Conservation (phyloP, 1,140 invertebrate species). For the Popillia japonica region DNA sequence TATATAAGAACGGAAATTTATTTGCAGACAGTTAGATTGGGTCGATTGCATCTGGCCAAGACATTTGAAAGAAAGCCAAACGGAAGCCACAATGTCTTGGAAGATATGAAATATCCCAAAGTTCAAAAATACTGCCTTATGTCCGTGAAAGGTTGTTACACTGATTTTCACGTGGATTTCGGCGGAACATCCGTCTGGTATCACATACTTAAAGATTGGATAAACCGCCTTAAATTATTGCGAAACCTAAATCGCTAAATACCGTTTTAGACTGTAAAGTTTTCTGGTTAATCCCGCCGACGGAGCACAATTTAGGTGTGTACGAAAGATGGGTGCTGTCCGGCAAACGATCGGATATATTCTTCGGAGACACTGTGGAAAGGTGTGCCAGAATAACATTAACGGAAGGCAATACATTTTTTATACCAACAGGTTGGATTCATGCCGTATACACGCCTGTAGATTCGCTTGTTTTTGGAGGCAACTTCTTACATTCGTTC, state of each 20-base stretch:
- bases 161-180: slow-evolving; percentile 98
- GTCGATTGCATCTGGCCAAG: slow-evolving; percentile 96
- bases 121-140: slow-evolving; percentile 97
- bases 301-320: slow-evolving; percentile 87
- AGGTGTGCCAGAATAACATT: slow-evolving; percentile 85
- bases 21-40: slow-evolving; percentile 86
- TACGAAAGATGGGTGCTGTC: slow-evolving; percentile 96
- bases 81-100: slow-evolving; percentile 92
- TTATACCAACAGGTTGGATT: slow-evolving; percentile 98
- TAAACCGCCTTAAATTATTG: not conserved
- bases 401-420: slow-evolving; percentile 89
- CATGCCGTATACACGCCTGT: slow-evolving; percentile 97
- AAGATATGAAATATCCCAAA: slow-evolving; percentile 99
- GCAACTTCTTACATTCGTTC: slow-evolving; percentile 97
- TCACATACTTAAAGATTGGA: slow-evolving; percentile 83
- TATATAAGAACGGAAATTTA: not conserved
- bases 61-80: slow-evolving; percentile 91
- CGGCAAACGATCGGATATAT: slow-evolving; percentile 93
- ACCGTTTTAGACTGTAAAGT: slow-evolving; percentile 71
- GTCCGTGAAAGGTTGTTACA: slow-evolving; percentile 97
- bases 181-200: slow-evolving; percentile 99
- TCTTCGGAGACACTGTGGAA: slow-evolving; percentile 94
- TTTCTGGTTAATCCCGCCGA: slow-evolving; percentile 97
- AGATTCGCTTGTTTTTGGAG: slow-evolving; percentile 97
- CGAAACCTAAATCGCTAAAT: not conserved